Evolutionary conservation across 1,140 invertebrate species (phyloP).

Genomic region (Mya arenaria): DNA sequence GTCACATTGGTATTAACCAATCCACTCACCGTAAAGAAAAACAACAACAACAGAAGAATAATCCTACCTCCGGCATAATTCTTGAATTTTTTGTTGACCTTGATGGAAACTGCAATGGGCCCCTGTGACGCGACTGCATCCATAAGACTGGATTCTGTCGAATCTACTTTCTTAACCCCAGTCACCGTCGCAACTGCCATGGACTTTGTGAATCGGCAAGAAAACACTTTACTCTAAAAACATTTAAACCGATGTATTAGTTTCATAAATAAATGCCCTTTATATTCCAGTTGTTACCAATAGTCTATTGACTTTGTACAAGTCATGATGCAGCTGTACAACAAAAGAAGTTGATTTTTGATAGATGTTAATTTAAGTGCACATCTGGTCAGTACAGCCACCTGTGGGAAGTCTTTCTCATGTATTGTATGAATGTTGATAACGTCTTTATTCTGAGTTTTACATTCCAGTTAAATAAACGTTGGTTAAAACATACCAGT

Average conservation of each 20-base stretch:
- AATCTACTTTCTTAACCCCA: not conserved
- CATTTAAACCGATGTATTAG: not conserved
- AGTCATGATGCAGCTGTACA: not conserved
- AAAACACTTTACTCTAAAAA: not conserved
- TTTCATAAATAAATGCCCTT: not conserved
- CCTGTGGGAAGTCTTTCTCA: not conserved
- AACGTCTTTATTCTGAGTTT: too few species aligned
- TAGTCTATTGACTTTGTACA: not conserved
- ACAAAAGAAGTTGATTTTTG: not conserved
- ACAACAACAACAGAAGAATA: not conserved
- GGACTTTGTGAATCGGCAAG: not conserved
- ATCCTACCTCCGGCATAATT: not conserved
- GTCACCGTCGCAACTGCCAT: not conserved
- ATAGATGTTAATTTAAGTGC: not conserved
- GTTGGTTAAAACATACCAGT: too few species aligned
- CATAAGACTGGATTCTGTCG: not conserved
- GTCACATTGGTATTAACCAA: too few species aligned
- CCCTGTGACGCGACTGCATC: not conserved
- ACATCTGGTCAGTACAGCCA: not conserved
- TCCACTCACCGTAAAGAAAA: too few species aligned
- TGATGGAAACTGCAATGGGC: not conserved
- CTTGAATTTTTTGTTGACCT: not conserved
- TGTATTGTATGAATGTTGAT: not conserved
- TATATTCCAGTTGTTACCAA: not conserved
- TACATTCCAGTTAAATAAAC: too few species aligned